Evolutionary conservation across 2,113 vertebrate species (phyloP).

Genomic region (Antechinus flavipes): DNA sequence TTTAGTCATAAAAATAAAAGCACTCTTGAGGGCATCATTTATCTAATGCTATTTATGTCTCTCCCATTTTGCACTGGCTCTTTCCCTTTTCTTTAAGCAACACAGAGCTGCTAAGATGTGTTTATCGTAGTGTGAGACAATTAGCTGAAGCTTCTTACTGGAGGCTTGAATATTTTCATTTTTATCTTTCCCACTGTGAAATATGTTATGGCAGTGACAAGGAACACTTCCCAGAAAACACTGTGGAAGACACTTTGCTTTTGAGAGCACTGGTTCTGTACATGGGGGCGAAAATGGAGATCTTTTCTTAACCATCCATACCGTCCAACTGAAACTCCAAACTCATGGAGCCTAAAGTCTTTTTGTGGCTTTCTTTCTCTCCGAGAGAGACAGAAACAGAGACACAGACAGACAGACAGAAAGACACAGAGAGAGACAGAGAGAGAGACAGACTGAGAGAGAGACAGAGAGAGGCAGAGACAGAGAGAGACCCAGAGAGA

Average conservation of each 20-base stretch:
- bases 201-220: constrained; percentile 51
- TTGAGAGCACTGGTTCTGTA: neutral
- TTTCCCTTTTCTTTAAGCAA: constrained; percentile 57
- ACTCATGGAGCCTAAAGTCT: neutral
- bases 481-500: neutral
- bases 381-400: neutral
- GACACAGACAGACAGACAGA: neutral
- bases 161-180: constrained; percentile 64
- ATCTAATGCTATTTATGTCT: constrained; percentile 65
- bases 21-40: constrained; percentile 62
- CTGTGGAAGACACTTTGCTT: constrained; percentile 59
- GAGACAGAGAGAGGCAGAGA: neutral
- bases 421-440: neutral
- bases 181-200: constrained; percentile 71
- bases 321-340: neutral
- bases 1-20: constrained; percentile 49
- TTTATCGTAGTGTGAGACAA: constrained; percentile 53
- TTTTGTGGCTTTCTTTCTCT: neutral
- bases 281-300: neutral
- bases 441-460: neutral
- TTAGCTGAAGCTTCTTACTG: constrained; percentile 51
- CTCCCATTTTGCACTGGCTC: constrained; percentile 56
- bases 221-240: constrained; percentile 47
- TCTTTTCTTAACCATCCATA: neutral
- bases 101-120: constrained; percentile 58